Evolutionary conservation across 2,888 invertebrate genomes (phyloP).

Genomic region (Scotopteryx bipunctaria): DNA sequence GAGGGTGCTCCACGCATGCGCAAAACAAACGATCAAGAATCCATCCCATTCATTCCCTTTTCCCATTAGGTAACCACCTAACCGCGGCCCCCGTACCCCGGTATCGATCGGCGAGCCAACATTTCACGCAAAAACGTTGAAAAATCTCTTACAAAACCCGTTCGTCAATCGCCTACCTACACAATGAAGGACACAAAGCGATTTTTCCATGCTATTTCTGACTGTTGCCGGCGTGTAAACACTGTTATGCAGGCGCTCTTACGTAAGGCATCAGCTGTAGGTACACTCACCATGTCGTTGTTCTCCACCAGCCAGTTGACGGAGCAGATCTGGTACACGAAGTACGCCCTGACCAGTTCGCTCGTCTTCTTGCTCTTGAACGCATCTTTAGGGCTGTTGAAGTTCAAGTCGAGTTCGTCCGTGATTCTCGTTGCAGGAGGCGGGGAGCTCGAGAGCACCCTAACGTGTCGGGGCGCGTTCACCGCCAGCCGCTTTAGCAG

Average conservation of each 20-base stretch:
- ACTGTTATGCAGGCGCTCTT: slow-evolving; percentile 51
- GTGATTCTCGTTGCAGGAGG: slow-evolving; percentile 46
- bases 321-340: slow-evolving; percentile 96
- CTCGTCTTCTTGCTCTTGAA: slow-evolving; percentile 97
- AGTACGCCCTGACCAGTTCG: slow-evolving; percentile 94
- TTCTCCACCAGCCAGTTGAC: slow-evolving; percentile 94
- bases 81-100: slow-evolving; percentile 39
- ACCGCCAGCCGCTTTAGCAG: slow-evolving; percentile 72
- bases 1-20: slow-evolving; percentile 53
- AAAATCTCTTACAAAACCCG: slow-evolving; percentile 34
- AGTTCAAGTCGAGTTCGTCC: slow-evolving; percentile 92
- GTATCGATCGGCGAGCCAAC: slow-evolving; percentile 34
- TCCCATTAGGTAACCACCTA: slow-evolving; percentile 48
- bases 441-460: slow-evolving; percentile 58
- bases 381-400: slow-evolving; percentile 94
- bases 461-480: slow-evolving; percentile 63
- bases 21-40: slow-evolving; percentile 44
- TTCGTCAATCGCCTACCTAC: slow-evolving; percentile 37
- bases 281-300: slow-evolving; percentile 94
- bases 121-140: slow-evolving; percentile 29
- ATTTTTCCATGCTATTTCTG: slow-evolving; percentile 55
- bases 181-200: slow-evolving; percentile 48
- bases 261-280: slow-evolving; percentile 65
- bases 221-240: slow-evolving; percentile 53
- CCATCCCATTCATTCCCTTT: slow-evolving; percentile 54